phyloP scores from a whole-genome alignment of 1,140 invertebrate species.

The Heterodera schachtii region DNA sequence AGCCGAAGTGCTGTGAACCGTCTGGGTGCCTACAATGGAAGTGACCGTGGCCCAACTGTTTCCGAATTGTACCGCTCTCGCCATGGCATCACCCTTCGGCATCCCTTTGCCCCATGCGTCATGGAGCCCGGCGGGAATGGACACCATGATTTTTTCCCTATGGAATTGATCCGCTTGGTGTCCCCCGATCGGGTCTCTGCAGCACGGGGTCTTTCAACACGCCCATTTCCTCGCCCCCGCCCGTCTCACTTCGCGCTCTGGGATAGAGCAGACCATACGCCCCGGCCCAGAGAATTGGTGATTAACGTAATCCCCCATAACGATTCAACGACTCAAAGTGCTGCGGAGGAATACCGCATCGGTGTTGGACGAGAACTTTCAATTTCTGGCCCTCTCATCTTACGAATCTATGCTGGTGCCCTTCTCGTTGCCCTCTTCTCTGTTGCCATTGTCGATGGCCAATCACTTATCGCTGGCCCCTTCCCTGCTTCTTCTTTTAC shows the following conservation, averaged over 20 bases:
- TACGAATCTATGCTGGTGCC: neutral
- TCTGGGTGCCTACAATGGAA: neutral
- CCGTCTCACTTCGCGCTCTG: neutral
- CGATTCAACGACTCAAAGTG: neutral
- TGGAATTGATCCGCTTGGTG: neutral
- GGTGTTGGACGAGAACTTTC: neutral
- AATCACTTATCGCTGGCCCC: too few species aligned
- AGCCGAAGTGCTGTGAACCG: neutral
- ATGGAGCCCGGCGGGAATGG: neutral
- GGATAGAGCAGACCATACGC: neutral
- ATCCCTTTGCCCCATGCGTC: neutral
- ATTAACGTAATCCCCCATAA: neutral
- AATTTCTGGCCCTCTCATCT: neutral
- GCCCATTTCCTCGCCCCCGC: too few species aligned
- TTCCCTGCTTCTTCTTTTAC: too few species aligned
- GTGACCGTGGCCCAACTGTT: neutral
- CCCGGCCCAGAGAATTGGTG: neutral
- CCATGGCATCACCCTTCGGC: neutral
- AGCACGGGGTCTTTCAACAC: neutral
- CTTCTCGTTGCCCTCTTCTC: neutral
- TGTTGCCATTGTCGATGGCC: too few species aligned
- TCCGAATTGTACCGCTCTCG: neutral
- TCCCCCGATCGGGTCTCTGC: too few species aligned
- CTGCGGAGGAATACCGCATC: neutral
- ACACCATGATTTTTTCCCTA: neutral